phyloP scores from a whole-genome alignment of 2,113 vertebrate genomes.

The Rhombomys opimus region DNA sequence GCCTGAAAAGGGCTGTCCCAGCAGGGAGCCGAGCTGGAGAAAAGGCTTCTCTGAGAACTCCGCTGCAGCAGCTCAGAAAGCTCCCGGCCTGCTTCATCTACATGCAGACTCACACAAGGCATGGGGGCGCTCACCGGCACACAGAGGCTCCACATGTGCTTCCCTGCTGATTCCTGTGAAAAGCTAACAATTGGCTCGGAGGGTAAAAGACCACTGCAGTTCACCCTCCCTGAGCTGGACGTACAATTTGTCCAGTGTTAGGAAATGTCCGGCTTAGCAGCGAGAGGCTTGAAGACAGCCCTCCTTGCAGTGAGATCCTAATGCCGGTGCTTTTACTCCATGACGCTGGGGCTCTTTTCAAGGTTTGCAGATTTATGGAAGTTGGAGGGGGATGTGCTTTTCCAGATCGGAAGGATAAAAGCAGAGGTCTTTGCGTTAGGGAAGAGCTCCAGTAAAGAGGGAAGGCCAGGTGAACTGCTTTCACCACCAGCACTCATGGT shows the following conservation, averaged over 20 bases:
- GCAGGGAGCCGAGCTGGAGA: slow-evolving; percentile 93
- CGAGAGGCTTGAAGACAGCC: slow-evolving; percentile 71
- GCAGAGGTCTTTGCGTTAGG: slow-evolving; percentile 10
- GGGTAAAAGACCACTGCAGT: slow-evolving; percentile 81
- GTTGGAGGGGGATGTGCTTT: slow-evolving; percentile 64
- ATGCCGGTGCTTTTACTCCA: slow-evolving; percentile 61
- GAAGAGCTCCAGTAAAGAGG: neutral
- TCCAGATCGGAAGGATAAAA: slow-evolving; percentile 64
- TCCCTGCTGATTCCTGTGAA: slow-evolving; percentile 89
- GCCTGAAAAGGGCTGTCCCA: slow-evolving; percentile 94
- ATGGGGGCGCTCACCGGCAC: slow-evolving; percentile 88
- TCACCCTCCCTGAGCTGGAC: slow-evolving; percentile 77
- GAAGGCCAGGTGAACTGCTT: slow-evolving; percentile 61
- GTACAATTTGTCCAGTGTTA: slow-evolving; percentile 79
- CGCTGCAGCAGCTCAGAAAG: slow-evolving; percentile 90
- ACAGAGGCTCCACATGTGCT: slow-evolving; percentile 86
- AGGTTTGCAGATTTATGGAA: slow-evolving; percentile 72
- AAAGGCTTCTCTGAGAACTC: slow-evolving; percentile 95
- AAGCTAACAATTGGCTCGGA: slow-evolving; percentile 85
- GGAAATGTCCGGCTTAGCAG: slow-evolving; percentile 72
- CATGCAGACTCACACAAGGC: slow-evolving; percentile 96
- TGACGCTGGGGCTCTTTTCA: slow-evolving; percentile 70
- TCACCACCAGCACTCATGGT: neutral
- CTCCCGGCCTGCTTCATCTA: slow-evolving; percentile 96
- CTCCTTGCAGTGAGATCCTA: slow-evolving; percentile 71